Percentiles rank a stretch among this genome's conserved stretches.
These are phyloP conservation scores for Hyperoplus immaculatus DNA, from an alignment of 2,797 vertebrate genomes.

Conservation along the genomic window DNA sequence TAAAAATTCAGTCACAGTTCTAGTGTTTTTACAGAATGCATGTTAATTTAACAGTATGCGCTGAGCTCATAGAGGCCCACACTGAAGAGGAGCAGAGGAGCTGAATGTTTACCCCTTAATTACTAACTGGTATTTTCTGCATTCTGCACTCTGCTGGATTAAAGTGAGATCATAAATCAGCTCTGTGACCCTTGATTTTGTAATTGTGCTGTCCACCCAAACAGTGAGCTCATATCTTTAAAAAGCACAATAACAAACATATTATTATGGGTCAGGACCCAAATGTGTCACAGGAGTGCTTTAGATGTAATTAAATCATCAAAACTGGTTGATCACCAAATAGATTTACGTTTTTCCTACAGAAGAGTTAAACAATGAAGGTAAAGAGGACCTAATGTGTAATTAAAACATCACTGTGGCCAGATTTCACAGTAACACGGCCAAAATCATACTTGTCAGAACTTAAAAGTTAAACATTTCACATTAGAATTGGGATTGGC, in stretches of 20 bases:
- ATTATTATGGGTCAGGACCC: neutral
- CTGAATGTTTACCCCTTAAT: neutral
- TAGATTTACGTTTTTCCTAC: neutral
- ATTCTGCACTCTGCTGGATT: constrained; percentile 53
- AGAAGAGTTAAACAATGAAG: too few relatives aligned
- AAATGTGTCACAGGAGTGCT: neutral
- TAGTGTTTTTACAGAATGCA: neutral
- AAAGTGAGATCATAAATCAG: constrained; percentile 1
- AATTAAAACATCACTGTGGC: neutral
- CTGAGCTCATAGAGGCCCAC: neutral
- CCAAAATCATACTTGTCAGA: neutral
- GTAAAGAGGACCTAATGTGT: neutral
- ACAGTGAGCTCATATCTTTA: neutral
- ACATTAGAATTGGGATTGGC: neutral
- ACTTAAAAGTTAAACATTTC: neutral
- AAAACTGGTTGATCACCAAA: neutral
- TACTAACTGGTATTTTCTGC: constrained; percentile 1
- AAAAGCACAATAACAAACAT: neutral
- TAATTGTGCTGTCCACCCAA: too few relatives aligned
- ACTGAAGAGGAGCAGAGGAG: neutral
- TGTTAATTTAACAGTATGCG: constrained; percentile 4
- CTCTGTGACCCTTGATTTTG: neutral
- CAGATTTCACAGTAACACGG: neutral
- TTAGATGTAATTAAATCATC: constrained; percentile 1
- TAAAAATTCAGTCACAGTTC: neutral